phyloP scores from a whole-genome alignment of 2,888 invertebrate genomes.

The Allophyes oxyacanthae region DNA sequence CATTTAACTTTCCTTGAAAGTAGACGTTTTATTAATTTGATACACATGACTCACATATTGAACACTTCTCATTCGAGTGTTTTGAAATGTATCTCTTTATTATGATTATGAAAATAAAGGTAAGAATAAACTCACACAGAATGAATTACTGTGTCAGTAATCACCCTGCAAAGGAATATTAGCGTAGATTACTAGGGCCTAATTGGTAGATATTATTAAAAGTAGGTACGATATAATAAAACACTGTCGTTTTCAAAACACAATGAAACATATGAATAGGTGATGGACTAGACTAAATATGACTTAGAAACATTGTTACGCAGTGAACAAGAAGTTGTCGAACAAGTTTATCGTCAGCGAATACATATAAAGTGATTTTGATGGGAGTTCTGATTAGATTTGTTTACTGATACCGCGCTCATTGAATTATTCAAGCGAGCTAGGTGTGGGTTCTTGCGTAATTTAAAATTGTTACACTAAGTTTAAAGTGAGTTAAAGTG shows the following conservation, averaged over 20 bases:
- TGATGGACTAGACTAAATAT: conserved; percentile 24
- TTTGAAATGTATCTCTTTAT: conserved; percentile 2
- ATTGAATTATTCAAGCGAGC: conserved; percentile 76
- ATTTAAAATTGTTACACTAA: conserved; percentile 74
- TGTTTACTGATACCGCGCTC: conserved; percentile 68
- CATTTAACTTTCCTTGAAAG: conserved; percentile 36
- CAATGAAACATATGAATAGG: conserved; percentile 2
- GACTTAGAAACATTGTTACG: conserved; percentile 33
- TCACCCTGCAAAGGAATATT: too few relatives aligned
- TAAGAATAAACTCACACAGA: too few relatives aligned
- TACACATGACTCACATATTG: conserved; percentile 45
- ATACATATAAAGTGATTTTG: conserved; percentile 66
- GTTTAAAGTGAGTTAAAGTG: conserved; percentile 69
- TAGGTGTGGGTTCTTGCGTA: conserved; percentile 60
- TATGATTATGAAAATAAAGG: too few relatives aligned
- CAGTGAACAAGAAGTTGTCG: conserved; percentile 38
- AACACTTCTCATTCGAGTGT: conserved; percentile 12
- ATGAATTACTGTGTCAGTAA: too few relatives aligned
- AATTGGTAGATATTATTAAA: too few relatives aligned
- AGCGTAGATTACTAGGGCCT: too few relatives aligned
- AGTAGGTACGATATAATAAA: too few relatives aligned
- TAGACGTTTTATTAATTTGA: conserved; percentile 48
- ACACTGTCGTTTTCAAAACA: too few relatives aligned
- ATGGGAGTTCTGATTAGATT: conserved; percentile 77
- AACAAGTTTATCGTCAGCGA: conserved; percentile 48